These are phyloP conservation scores for Hystrix cristata DNA, from an alignment of 2,113 vertebrate species.

Conservation along the genomic window DNA sequence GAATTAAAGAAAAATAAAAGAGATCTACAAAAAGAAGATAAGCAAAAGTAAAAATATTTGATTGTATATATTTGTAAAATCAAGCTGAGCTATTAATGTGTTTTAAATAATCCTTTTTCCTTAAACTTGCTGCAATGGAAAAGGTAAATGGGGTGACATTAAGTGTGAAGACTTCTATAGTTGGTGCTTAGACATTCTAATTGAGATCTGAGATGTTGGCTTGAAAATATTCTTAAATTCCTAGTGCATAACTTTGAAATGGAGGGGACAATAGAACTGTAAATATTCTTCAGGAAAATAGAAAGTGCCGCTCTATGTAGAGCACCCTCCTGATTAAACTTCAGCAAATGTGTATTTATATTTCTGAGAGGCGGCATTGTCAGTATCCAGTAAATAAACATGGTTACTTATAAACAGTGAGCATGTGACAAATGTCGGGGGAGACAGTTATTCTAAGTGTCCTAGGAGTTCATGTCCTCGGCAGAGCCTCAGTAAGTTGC, in stretches of 20 bases:
- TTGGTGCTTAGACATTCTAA: background rate
- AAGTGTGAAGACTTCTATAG: background rate
- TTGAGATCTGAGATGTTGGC: background rate
- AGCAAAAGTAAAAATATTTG: background rate
- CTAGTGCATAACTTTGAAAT: background rate
- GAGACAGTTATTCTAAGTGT: slow-evolving; percentile 53
- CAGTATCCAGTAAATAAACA: slow-evolving; percentile 70
- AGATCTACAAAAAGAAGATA: background rate
- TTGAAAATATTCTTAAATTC: background rate
- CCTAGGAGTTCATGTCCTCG: slow-evolving; percentile 74
- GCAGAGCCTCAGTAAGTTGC: slow-evolving; percentile 60
- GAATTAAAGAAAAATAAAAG: slow-evolving; percentile 15
- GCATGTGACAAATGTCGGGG: slow-evolving; percentile 54
- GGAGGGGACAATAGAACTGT: background rate
- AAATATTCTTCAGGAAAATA: slow-evolving; percentile 14
- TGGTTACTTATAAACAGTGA: slow-evolving; percentile 76
- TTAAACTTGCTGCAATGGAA: background rate
- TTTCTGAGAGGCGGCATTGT: slow-evolving; percentile 35
- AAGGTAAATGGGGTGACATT: background rate
- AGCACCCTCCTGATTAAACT: background rate
- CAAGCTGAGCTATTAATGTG: background rate
- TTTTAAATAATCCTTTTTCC: background rate
- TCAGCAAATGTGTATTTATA: background rate
- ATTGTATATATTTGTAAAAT: background rate
- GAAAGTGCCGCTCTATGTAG: background rate